Percentiles rank a stretch among this genome's conserved stretches.
Evolutionary conservation across 2,888 invertebrate genomes (phyloP).

Genomic region (Aelia acuminata): DNA sequence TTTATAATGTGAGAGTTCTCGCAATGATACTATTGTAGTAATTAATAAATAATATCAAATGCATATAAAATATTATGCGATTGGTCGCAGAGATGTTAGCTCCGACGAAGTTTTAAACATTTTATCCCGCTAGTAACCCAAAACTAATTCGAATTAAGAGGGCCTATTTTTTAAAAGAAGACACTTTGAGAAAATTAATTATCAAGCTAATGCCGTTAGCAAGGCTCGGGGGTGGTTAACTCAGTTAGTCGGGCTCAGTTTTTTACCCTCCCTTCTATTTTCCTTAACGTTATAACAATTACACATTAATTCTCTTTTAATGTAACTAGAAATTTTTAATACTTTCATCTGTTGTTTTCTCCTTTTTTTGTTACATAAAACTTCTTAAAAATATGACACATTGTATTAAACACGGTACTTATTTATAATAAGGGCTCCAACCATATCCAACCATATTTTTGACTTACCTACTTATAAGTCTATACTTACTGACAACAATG

Average conservation of each 20-base stretch:
- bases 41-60: too few relatives aligned
- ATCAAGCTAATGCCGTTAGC: not conserved
- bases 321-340: not conserved
- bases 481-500: too few relatives aligned
- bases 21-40: too few relatives aligned
- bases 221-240: not conserved
- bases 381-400: too few relatives aligned
- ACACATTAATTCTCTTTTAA: not conserved
- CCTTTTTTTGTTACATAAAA: too few relatives aligned
- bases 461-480: too few relatives aligned
- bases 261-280: not conserved
- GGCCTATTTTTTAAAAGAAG: not conserved
- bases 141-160: conserved; percentile 21
- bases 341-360: not conserved
- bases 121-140: not conserved
- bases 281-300: not conserved
- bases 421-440: too few relatives aligned
- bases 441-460: too few relatives aligned
- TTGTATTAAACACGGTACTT: too few relatives aligned
- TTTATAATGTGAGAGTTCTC: too few relatives aligned
- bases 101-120: not conserved
- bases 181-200: conserved; percentile 11
- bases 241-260: not conserved
- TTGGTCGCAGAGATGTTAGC: not conserved
- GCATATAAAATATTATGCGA: too few relatives aligned